Conservation (phyloP, 2,888 invertebrate species). For the Phrixothrix hirtus region DNA sequence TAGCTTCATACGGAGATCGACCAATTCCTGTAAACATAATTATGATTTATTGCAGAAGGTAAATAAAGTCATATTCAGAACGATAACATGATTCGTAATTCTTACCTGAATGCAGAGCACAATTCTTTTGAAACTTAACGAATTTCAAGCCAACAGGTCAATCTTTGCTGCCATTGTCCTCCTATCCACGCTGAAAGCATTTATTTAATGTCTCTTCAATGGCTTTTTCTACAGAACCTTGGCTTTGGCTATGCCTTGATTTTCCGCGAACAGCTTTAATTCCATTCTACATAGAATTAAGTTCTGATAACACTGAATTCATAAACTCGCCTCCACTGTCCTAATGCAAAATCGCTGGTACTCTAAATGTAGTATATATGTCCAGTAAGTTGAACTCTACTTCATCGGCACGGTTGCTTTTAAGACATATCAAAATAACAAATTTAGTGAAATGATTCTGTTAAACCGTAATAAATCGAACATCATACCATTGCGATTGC, state of each 20-base stretch:
- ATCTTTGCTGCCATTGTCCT: neutral
- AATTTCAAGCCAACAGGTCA: too few relatives aligned
- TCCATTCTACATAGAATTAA: neutral
- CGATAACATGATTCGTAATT: too few relatives aligned
- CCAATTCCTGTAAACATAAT: conserved; percentile 2
- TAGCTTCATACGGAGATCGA: conserved; percentile 1
- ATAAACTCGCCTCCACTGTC: too few relatives aligned
- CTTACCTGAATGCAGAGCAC: too few relatives aligned
- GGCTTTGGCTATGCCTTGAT: too few relatives aligned
- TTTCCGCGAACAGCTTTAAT: conserved; percentile 5
- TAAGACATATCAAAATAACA: neutral
- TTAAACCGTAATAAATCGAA: neutral
- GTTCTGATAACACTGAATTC: neutral
- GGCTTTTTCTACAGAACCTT: too few relatives aligned
- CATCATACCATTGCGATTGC: neutral
- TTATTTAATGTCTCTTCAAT: too few relatives aligned
- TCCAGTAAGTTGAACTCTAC: too few relatives aligned
- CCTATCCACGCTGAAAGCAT: neutral
- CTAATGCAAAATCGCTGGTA: neutral
- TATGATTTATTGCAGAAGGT: too few relatives aligned
- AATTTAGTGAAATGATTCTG: neutral
- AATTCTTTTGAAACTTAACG: too few relatives aligned
- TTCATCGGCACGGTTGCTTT: too few relatives aligned
- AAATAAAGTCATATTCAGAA: too few relatives aligned
- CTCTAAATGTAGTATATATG: conserved; percentile 1